Base-by-base conservation (phyloP, 2,888 invertebrate species). In the Tethea ocularis region DNA sequence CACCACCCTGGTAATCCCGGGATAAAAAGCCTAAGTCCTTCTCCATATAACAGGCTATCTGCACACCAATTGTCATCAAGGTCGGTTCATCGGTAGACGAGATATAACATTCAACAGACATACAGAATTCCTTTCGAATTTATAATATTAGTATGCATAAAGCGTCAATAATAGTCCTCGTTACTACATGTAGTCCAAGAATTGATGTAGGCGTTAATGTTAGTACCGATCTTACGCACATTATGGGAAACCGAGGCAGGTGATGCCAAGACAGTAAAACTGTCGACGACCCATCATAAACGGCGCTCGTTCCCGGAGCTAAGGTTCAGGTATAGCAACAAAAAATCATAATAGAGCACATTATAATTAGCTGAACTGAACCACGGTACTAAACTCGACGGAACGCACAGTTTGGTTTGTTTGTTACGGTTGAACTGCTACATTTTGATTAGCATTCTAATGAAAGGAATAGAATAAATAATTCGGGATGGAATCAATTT, bases 211-310 rank as follows among this genome's bases (percentile, higher is more conserved):
- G 17, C 20, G 29, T 29, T 53, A 53, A 53, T 53, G 29, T 53
- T 33, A 53, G 53, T 22, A 20, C 33, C 33, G 54, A 54, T 33
- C 54, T 54, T 33, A 54, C 54, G 36, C 54, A 54, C 22, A 20
- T 33, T 54, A 22, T 36, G 29, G 54, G 22, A 33, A 33, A 36
- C 22, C 54, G 33, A 54, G 46, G 33, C 54, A 54, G 54, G 54
- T 54, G 33, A 54, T 33, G 56, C 46, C 56, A n/a, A 38, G 20
- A 6, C 56, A 33, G 33, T 57, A 57, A 46, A 57, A 57, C 38
- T 51, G 56, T 53, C 53, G 33, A 17, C 53, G 56, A 57, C 56
- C 24, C 41, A 56, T 56, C 46, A 46, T 46, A 56, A 56, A 24
- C 8, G 26, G 3, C 11, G 10, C 53, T 20, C 46, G 20, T 46